Base-by-base conservation (phyloP, 2,797 vertebrate genomes). In the Scolopax bukidnonensis region DNA sequence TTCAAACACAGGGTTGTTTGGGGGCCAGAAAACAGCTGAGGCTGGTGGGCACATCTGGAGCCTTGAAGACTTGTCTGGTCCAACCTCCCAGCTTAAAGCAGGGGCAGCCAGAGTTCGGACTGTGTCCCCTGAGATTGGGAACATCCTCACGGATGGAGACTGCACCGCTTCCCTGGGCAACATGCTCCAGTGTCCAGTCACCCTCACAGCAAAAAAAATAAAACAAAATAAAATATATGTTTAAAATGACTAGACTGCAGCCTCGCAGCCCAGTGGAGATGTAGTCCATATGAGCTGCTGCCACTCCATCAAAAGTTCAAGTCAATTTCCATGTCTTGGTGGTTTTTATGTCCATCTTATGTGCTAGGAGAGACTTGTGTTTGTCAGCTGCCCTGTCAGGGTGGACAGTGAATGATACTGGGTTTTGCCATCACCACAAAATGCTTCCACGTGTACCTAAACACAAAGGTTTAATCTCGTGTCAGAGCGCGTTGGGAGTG, bases 41-140 rank as follows among this genome's bases (percentile, higher is more conserved):
- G 57, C 4, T 67, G 75, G 50, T 81, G 59, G 63, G 51, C 38
- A 68, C 47, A 68, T 82, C 60, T 95, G 82, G 50, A 94, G 61
- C 69, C 41, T 64, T 82, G 48, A 84, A 59, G 87, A 56, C 41
- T 67, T 80, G 36, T 64, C 48, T n/a, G 14, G 25, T 60, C 36
- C 36, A 57, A 12, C 8, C 48, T 5, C 6, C 4, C 9, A 11
- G 10, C 73, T 81, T 47, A 65, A 36, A 84, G 82, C 45, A 19
- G 65, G 78, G 82, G 94, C 93, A 96, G 36, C 51, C 48, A 21
- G 82, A 85, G 94, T 92, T 96, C 84, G 91, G 53, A 36, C 40
- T 47, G 27, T 64, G 32, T 67, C 43, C 70, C 18, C 38, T 33
- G 21, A 19, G 4, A 10, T 16, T 87, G 50, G 84, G 50, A 68